Conservation (phyloP, 2,888 invertebrate genomes). For the Scaptomyza cyrtandrae region DNA sequence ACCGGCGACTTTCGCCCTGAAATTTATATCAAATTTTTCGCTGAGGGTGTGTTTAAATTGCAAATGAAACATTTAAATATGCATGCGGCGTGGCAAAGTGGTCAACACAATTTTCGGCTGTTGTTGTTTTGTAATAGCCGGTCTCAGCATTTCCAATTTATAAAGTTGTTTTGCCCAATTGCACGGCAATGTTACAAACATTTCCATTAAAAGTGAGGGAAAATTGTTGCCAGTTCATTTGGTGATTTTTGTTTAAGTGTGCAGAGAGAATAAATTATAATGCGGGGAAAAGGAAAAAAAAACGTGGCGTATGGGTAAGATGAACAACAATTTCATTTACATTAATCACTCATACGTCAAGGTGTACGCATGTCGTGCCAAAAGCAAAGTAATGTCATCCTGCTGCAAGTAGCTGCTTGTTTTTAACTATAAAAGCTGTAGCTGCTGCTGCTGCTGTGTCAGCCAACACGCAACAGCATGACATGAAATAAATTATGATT, state of each 20-base stretch:
- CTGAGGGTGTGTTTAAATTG: conserved; percentile 32
- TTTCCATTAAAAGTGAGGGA: conserved; percentile 28
- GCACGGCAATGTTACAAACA: conserved; percentile 24
- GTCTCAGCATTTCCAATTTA: conserved; percentile 46
- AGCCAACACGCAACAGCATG: conserved; percentile 66
- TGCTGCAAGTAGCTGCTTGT: conserved; percentile 31
- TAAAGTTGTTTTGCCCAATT: conserved; percentile 34
- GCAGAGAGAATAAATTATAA: conserved; percentile 9
- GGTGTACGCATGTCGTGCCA: conserved; percentile 37
- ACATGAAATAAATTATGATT: conserved; percentile 69
- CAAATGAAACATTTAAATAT: conserved; percentile 64
- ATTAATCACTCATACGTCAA: conserved; percentile 73
- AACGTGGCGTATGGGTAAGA: conserved; percentile 37
- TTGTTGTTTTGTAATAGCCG: background rate
- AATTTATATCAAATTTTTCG: conserved; percentile 7
- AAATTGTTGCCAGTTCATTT: conserved; percentile 52
- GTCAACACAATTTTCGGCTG: conserved; percentile 9
- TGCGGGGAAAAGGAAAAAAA: conserved; percentile 37
- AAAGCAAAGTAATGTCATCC: conserved; percentile 4
- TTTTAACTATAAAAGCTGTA: conserved; percentile 15
- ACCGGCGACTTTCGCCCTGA: too few relatives aligned
- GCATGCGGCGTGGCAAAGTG: conserved; percentile 42
- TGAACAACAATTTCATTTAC: conserved; percentile 66
- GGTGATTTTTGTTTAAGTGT: conserved; percentile 18
- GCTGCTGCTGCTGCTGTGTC: conserved; percentile 27